phyloP scores from a whole-genome alignment of 2,113 vertebrate species.

The Cnemophilus loriae region DNA sequence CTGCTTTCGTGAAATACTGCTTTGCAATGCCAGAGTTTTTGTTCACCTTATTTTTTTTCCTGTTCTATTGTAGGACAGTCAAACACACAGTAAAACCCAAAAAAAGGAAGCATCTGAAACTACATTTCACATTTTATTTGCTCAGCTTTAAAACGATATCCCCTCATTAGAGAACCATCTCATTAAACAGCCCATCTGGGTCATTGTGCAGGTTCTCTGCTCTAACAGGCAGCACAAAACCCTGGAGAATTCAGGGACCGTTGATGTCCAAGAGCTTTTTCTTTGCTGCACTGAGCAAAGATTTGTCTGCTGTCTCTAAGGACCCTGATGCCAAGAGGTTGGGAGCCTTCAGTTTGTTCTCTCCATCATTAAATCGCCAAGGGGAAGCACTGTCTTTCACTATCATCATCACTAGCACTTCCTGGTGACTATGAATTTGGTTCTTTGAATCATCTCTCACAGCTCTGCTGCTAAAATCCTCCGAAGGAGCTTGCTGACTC shows the following conservation, averaged over 20 bases:
- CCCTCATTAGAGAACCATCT: constrained; percentile 28
- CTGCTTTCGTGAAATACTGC: neutral
- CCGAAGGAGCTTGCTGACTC: neutral
- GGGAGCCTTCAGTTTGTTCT: constrained; percentile 28
- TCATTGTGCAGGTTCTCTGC: neutral
- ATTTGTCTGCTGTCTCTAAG: constrained; percentile 43
- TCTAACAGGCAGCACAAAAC: constrained; percentile 37
- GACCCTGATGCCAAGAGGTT: neutral
- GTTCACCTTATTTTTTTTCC: neutral
- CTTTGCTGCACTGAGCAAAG: constrained; percentile 25
- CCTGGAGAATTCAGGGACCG: neutral
- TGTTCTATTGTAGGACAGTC: neutral
- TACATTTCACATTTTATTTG: neutral
- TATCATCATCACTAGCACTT: neutral
- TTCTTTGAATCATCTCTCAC: neutral
- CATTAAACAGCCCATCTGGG: constrained; percentile 46
- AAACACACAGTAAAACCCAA: neutral
- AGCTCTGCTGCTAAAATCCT: neutral
- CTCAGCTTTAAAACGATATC: constrained; percentile 2
- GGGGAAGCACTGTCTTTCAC: neutral
- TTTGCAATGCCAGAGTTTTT: neutral
- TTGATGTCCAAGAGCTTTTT: constrained; percentile 28
- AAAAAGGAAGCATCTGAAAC: constrained; percentile 13
- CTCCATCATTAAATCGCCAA: constrained; percentile 44
- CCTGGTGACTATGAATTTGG: neutral